phyloP scores from a whole-genome alignment of 92 coral and sea anemone species.

The Porites rus region DNA sequence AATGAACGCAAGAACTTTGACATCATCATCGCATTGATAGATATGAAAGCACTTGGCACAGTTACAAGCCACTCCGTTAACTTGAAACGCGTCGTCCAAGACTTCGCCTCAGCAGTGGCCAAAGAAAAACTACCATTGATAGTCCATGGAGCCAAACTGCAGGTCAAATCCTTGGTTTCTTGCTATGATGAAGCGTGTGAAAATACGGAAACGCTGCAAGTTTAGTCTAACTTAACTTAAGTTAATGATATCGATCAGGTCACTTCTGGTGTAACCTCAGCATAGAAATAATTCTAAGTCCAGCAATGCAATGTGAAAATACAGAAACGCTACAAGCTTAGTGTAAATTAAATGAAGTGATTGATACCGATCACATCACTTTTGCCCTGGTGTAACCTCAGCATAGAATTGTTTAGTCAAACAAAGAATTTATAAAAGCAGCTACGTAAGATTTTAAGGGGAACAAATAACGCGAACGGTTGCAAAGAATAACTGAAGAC shows the following conservation, averaged over 20 bases:
- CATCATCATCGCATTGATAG: constrained; percentile 58
- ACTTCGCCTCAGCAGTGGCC: constrained; percentile 48
- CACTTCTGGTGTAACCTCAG: too few species aligned
- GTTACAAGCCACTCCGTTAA: constrained; percentile 19
- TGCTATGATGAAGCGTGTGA: constrained; percentile 65
- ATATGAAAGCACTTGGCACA: constrained; percentile 56
- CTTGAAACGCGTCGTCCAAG: constrained; percentile 41
- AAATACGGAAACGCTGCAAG: constrained; percentile 26
- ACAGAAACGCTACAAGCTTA: constrained; percentile 17
- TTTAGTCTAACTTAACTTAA: too few species aligned
- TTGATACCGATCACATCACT: neutral
- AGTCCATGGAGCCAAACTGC: constrained; percentile 47
- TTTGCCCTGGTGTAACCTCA: neutral
- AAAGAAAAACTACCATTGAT: constrained; percentile 40
- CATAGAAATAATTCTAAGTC: too few species aligned
- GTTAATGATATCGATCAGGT: too few species aligned
- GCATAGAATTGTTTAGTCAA: neutral
- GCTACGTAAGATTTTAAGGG: neutral
- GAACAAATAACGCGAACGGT: neutral
- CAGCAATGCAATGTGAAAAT: constrained; percentile 28
- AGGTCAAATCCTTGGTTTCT: constrained; percentile 58
- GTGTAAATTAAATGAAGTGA: neutral
- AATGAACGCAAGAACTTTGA: neutral
- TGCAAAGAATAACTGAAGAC: neutral
- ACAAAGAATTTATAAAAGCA: neutral